Percentiles rank a stretch among this genome's conserved stretches.
phyloP scores from a whole-genome alignment of 2,113 vertebrate genomes.

The Ptychochromis oligacanthus region DNA sequence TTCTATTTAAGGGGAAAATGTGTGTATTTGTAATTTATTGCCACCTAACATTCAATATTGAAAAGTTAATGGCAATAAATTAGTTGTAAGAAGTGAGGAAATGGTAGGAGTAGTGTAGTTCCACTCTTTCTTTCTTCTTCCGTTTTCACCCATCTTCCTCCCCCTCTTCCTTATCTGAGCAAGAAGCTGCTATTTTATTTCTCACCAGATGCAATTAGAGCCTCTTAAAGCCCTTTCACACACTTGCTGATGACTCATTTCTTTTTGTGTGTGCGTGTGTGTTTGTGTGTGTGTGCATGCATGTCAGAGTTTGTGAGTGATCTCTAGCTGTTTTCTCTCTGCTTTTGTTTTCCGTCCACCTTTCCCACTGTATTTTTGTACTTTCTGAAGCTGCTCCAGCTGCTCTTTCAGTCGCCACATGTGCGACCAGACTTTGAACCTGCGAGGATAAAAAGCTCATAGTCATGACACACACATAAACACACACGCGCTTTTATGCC shows the following conservation, averaged over 20 bases:
- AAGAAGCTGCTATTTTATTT: slow-evolving; percentile 60
- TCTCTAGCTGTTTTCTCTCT: slow-evolving; percentile 23
- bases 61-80: slow-evolving; percentile 32
- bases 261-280: slow-evolving; percentile 18
- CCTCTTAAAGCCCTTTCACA: slow-evolving; percentile 69
- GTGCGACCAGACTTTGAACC: slow-evolving; percentile 57
- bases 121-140: slow-evolving; percentile 36
- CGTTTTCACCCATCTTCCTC: slow-evolving; percentile 36
- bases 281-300: neutral
- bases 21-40: neutral
- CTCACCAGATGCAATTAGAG: slow-evolving; percentile 75
- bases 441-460: slow-evolving; percentile 29
- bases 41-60: slow-evolving; percentile 23
- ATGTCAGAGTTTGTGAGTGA: slow-evolving; percentile 10
- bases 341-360: slow-evolving; percentile 48
- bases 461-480: slow-evolving; percentile 63
- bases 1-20: slow-evolving; percentile 12
- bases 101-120: slow-evolving; percentile 36
- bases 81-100: slow-evolving; percentile 35
- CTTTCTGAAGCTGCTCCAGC: slow-evolving; percentile 10
- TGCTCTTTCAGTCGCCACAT: slow-evolving; percentile 24
- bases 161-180: slow-evolving; percentile 50
- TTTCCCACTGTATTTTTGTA: slow-evolving; percentile 31
- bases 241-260: slow-evolving; percentile 68
- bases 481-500: slow-evolving; percentile 33